These are phyloP conservation scores for Chinchilla lanigera DNA, from an alignment of 2,113 vertebrate species.

Conservation along the genomic window DNA sequence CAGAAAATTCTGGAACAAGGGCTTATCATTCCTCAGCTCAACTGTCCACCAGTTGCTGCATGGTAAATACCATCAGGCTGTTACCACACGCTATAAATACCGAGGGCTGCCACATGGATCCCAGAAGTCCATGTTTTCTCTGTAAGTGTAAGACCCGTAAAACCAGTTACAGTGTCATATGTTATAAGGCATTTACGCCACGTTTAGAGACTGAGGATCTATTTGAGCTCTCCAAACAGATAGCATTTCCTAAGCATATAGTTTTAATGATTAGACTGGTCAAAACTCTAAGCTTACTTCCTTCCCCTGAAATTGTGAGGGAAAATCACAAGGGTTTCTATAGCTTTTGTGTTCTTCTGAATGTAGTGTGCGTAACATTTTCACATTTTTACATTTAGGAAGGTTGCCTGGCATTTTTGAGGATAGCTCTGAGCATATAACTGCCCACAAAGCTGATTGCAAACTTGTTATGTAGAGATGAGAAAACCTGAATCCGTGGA, in stretches of 20 bases:
- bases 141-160: background rate
- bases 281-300: background rate
- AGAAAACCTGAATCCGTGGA: background rate
- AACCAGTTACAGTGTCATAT: background rate
- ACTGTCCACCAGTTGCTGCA: fast-evolving
- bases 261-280: background rate
- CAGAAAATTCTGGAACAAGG: background rate
- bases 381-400: background rate
- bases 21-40: background rate
- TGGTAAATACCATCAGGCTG: background rate
- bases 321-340: background rate
- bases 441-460: background rate
- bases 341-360: background rate
- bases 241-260: background rate
- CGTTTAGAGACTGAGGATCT: background rate
- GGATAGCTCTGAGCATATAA: no score
- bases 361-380: background rate
- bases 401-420: background rate
- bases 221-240: background rate
- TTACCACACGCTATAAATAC: background rate
- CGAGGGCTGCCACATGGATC: background rate
- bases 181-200: background rate
- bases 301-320: background rate
- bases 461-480: background rate
- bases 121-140: background rate